Evolutionary conservation across 2,888 invertebrate genomes (phyloP), one percentile per base, ranked within the genome.

Genomic region (Cheiracanthium punctorium): DNA sequence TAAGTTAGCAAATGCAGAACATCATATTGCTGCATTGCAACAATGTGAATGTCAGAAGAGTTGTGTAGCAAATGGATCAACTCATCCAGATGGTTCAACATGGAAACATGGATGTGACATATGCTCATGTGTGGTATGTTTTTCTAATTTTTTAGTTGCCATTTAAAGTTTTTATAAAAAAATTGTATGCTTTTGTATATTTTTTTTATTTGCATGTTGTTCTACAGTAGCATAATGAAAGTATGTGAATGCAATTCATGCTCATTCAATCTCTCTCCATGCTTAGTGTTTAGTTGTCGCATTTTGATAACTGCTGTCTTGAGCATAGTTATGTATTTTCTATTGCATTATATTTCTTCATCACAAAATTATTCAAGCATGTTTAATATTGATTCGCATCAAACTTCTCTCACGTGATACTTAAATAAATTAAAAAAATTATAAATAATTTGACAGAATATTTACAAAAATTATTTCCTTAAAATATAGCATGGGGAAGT

Each of bases 11-110:
- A 94, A 94, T 91, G 94, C 96, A 89, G 96, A 97, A 92, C 94
- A 94, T 90, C 94, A 96, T 90, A 94, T 96, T 92, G 93, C 94
- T 91, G 94, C 94, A 91, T 93, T 96, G 91, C 96, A 97, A 93
- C 95, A 96, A 92, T 97, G 97, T 92, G 96, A 97, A 93, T 97
- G 97, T 93, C 95, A 95, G 93, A 96, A 95, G 93, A 95, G 96
- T 89, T 97, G 97, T 93, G 94, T 94, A 91, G 94, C 95, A 90
- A 96, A 96, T 92, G 96, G 95, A 30, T 95, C 95, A 80, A 94
- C 95, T 88, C 95, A 95, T 91, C 94, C 95, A 82, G 96, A 97
- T 91, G 96, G 96, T 81, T 95, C 95, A 89, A 94, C 95, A 84
- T 97, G 97, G 97, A 94, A 95, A 92, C 94, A 94, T 91, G 95